A percentile compares a stretch with the other conserved stretches of the same genome.
Conservation (phyloP, 2,113 vertebrate genomes). For the Haemorhous mexicanus region DNA sequence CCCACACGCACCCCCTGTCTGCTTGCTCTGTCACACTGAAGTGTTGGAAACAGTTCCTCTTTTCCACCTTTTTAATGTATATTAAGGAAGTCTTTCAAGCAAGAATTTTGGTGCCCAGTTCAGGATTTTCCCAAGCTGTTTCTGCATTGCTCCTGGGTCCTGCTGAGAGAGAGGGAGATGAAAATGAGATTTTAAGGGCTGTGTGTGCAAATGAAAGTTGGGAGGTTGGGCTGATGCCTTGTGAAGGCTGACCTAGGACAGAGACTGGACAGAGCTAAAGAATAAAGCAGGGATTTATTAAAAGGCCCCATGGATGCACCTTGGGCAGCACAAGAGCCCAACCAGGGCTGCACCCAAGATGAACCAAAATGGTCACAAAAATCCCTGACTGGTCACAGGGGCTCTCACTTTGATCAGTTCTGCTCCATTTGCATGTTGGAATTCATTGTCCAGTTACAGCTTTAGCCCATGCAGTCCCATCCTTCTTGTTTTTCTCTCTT, state of each 20-base stretch:
- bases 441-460: background rate
- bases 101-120: background rate
- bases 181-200: background rate
- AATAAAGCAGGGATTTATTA: background rate
- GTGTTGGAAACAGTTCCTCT: background rate
- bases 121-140: background rate
- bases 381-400: rapidly evolving
- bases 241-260: background rate
- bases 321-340: background rate
- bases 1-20: no score
- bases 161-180: background rate
- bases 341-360: background rate
- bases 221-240: background rate
- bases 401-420: background rate
- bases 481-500: background rate
- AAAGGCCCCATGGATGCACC: background rate
- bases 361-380: background rate
- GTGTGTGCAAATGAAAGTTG: background rate
- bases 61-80: background rate
- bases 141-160: background rate
- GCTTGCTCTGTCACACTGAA: background rate
- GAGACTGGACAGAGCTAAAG: background rate
- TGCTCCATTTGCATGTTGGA: background rate
- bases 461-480: background rate
- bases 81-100: background rate